phyloP scores from a whole-genome alignment of 1,140 invertebrate genomes.

The Galleria mellonella region DNA sequence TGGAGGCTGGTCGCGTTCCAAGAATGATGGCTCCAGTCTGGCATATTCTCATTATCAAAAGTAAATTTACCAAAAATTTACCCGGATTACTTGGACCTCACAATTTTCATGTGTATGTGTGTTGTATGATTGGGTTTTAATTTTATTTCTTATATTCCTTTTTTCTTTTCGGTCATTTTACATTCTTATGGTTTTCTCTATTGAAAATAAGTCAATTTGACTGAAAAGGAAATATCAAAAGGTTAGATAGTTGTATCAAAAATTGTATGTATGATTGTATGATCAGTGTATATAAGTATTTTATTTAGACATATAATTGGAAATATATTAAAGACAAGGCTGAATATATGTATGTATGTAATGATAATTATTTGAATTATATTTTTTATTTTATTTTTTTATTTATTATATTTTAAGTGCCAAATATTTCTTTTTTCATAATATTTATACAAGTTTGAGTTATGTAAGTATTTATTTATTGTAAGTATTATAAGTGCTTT shows the following conservation, averaged over 20 bases:
- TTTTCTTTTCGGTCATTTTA: slow-evolving; percentile 47
- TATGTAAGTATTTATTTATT: slow-evolving; percentile 3
- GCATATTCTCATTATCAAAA: slow-evolving; percentile 78
- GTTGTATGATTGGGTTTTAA: slow-evolving; percentile 15
- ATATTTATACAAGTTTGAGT: no score
- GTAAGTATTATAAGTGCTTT: slow-evolving; percentile 7
- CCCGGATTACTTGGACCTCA: slow-evolving; percentile 10
- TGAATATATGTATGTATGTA: not conserved
- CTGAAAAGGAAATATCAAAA: slow-evolving; percentile 37
- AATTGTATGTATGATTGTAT: no score
- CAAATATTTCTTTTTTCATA: no score
- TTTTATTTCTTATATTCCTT: slow-evolving; percentile 10
- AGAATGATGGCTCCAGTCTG: slow-evolving; percentile 74
- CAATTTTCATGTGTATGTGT: slow-evolving; percentile 34
- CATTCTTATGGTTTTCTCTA: slow-evolving; percentile 8
- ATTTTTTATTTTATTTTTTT: no score
- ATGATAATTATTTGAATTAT: no score
- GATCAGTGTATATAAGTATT: no score
- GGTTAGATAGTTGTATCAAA: no score
- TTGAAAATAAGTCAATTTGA: slow-evolving; percentile 30
- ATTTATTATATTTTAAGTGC: no score
- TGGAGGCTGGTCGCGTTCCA: slow-evolving; percentile 75
- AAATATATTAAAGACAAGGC: no score
- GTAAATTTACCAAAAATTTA: slow-evolving; percentile 24
- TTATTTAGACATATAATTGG: no score